These are phyloP conservation scores for Tangara arthus DNA, from an alignment of 2,797 vertebrate species.

Conservation along the genomic window DNA sequence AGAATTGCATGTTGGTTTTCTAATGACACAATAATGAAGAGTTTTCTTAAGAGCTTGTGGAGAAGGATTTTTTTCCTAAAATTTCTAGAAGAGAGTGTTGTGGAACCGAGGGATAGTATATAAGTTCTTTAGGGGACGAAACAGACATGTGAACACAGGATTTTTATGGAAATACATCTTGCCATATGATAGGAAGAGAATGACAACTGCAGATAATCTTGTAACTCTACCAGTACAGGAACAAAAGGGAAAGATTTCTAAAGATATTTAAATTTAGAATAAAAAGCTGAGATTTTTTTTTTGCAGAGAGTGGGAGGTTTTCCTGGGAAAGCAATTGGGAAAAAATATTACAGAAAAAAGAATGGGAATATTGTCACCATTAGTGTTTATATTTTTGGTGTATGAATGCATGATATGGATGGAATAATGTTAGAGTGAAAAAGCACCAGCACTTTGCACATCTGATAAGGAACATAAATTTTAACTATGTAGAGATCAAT, in stretches of 20 bases:
- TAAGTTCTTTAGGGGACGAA: not conserved
- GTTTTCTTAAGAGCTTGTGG: not conserved
- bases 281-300: not conserved
- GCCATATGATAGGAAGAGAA: not conserved
- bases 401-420: not conserved
- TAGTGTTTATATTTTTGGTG: accelerated
- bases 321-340: not conserved
- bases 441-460: accelerated
- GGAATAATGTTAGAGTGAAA: not conserved
- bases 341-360: not conserved
- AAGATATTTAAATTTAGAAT: not conserved
- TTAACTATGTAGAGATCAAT: not conserved
- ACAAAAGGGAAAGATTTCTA: not conserved
- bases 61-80: not conserved
- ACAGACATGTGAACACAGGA: not conserved
- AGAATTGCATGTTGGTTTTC: not conserved
- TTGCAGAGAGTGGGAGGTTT: not conserved
- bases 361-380: not conserved
- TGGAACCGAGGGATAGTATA: not conserved
- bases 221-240: not conserved
- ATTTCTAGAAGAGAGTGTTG: not conserved
- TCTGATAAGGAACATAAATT: not conserved
- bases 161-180: not conserved
- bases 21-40: not conserved
- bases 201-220: not conserved